phyloP scores from a whole-genome alignment of 2,888 invertebrate genomes.

The Hypolimnas misippus region DNA sequence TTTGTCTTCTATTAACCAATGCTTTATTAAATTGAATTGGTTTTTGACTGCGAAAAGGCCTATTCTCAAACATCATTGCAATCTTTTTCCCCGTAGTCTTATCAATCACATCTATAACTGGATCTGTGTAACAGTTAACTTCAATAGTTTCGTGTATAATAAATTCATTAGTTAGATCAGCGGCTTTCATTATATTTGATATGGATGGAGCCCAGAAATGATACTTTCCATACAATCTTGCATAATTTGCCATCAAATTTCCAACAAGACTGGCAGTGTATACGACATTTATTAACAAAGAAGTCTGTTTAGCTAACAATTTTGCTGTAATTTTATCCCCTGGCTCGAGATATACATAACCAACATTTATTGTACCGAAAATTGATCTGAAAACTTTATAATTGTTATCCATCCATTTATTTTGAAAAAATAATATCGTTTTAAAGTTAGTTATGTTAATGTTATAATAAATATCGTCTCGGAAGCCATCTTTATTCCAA shows the following conservation, averaged over 20 bases:
- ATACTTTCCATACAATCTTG: constrained; percentile 61
- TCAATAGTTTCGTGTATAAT: constrained; percentile 59
- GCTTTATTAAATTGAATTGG: constrained; percentile 1
- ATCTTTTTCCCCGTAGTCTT: constrained; percentile 48
- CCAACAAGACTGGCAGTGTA: constrained; percentile 59
- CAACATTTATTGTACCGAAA: constrained; percentile 51
- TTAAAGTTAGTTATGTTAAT: constrained; percentile 53
- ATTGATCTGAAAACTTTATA: constrained; percentile 44
- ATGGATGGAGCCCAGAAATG: constrained; percentile 67
- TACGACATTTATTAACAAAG: constrained; percentile 55
- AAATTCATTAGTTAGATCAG: constrained; percentile 58
- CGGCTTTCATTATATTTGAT: constrained; percentile 61
- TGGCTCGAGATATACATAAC: constrained; percentile 51
- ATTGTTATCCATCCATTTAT: constrained; percentile 58
- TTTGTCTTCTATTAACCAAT: too few relatives aligned
- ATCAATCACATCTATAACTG: constrained; percentile 55
- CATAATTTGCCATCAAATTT: constrained; percentile 59
- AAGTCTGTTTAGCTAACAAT: constrained; percentile 56
- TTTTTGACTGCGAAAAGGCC: constrained; percentile 14
- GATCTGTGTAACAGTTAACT: constrained; percentile 59
- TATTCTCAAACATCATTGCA: constrained; percentile 31
- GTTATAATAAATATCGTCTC: constrained; percentile 51
- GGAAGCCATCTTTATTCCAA: constrained; percentile 58
- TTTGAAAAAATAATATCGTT: constrained; percentile 47
- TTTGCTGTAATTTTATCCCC: constrained; percentile 52